phyloP scores from a whole-genome alignment of 2,113 vertebrate genomes.

The Gobio gobio region DNA sequence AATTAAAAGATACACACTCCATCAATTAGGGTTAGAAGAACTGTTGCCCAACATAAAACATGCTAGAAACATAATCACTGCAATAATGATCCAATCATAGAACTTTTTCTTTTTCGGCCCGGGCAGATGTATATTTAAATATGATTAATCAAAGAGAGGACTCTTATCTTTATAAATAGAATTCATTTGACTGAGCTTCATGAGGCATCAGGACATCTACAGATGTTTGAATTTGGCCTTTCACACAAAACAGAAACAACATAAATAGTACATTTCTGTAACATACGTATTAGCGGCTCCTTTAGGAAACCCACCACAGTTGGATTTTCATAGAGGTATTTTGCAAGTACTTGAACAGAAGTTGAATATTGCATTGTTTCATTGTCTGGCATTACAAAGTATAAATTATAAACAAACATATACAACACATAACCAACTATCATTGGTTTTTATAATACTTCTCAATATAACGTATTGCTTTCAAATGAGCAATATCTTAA shows the following conservation, averaged over 20 bases:
- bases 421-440: conserved; percentile 14
- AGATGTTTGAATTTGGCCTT: conserved; percentile 14
- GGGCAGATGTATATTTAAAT: not conserved
- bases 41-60: too few species aligned
- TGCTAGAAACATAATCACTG: too few species aligned
- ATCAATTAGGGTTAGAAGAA: too few species aligned
- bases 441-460: not conserved
- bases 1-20: too few species aligned
- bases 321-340: conserved; percentile 15
- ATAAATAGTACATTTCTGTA: not conserved
- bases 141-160: not conserved
- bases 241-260: conserved; percentile 11
- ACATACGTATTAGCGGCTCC: not conserved
- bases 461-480: conserved; percentile 22
- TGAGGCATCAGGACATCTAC: not conserved
- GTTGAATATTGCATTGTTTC: conserved; percentile 44
- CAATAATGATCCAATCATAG: too few species aligned
- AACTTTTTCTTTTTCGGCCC: too few species aligned
- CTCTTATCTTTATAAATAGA: not conserved
- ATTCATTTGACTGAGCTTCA: not conserved
- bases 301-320: conserved; percentile 16
- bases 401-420: conserved; percentile 2
- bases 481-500: conserved; percentile 17
- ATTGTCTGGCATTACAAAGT: conserved; percentile 1
- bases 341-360: conserved; percentile 29